Conservation (phyloP, 2,797 vertebrate genomes). For the Phalanger gymnotis region DNA sequence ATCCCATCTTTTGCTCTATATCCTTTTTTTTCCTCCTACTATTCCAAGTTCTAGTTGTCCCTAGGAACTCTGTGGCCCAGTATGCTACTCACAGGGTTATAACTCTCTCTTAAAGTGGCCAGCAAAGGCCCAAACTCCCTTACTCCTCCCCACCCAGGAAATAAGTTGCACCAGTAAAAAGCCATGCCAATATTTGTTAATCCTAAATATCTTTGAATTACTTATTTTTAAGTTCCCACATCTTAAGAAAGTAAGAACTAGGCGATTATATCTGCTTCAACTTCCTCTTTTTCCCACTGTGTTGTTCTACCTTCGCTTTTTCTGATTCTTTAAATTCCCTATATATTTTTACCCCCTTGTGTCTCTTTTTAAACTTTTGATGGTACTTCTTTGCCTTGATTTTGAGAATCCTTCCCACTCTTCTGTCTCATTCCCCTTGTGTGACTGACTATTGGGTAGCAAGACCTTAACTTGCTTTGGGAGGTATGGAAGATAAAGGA, state of each 20-base stretch:
- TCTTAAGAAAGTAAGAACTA: neutral
- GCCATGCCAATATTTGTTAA: neutral
- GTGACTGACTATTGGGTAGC: neutral
- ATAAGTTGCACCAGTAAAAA: too few relatives aligned
- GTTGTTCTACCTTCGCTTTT: neutral
- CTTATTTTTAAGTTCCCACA: neutral
- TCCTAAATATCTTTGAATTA: neutral
- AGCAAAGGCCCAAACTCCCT: too few relatives aligned
- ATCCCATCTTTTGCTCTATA: too few relatives aligned
- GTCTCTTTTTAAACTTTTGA: neutral
- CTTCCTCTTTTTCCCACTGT: neutral
- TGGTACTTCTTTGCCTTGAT: neutral
- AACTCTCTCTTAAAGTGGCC: too few relatives aligned
- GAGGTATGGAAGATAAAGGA: neutral
- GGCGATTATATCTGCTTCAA: neutral
- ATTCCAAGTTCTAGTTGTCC: too few relatives aligned
- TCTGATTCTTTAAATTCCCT: neutral
- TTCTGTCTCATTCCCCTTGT: neutral
- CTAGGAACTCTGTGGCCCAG: too few relatives aligned
- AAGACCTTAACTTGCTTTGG: neutral
- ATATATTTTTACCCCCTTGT: neutral
- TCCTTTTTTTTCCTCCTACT: too few relatives aligned
- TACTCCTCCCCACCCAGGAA: too few relatives aligned
- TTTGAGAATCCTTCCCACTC: neutral
- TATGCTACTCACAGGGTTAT: too few relatives aligned